A percentile compares a stretch with the other conserved stretches of the same genome.
Conservation (phyloP, 2,888 invertebrate genomes). For the Callyntrura sp. region DNA sequence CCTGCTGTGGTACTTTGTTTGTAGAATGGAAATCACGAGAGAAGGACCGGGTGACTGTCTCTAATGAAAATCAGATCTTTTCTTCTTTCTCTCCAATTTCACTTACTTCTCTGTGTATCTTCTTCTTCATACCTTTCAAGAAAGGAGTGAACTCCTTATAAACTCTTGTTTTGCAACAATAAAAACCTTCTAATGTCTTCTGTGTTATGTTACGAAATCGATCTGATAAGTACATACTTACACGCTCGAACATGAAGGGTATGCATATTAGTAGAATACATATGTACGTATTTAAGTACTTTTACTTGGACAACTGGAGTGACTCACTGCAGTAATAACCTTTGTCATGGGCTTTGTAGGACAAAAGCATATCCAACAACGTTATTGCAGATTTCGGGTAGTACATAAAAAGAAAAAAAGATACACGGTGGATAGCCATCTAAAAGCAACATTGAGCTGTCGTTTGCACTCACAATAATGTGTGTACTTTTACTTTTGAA, state of each 20-base stretch:
- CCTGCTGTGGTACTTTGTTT: slow-evolving; percentile 43
- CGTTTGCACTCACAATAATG: no score
- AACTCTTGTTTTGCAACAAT: slow-evolving; percentile 19
- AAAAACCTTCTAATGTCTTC: slow-evolving; percentile 26
- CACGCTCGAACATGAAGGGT: not conserved
- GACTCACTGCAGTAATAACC: slow-evolving; percentile 10
- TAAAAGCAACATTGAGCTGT: no score
- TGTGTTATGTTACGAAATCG: slow-evolving; percentile 18
- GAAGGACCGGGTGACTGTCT: slow-evolving; percentile 43
- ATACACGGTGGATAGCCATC: no score
- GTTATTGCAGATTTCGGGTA: not conserved
- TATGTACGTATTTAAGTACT: not conserved
- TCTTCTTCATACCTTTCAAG: slow-evolving; percentile 49
- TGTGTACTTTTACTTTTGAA: no score
- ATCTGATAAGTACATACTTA: slow-evolving; percentile 9
- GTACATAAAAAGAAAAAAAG: not conserved
- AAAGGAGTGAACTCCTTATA: not conserved
- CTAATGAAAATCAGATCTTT: slow-evolving; percentile 69
- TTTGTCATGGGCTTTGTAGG: not conserved
- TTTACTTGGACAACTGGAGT: slow-evolving; percentile 15
- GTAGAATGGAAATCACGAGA: slow-evolving; percentile 50
- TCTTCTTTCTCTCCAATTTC: slow-evolving; percentile 39
- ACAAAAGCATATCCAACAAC: not conserved
- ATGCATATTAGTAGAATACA: not conserved
- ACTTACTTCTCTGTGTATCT: slow-evolving; percentile 12